Percentiles rank a stretch among this genome's conserved stretches.
Evolutionary conservation across 2,113 vertebrate genomes (phyloP).

Genomic region (Redunca redunca): DNA sequence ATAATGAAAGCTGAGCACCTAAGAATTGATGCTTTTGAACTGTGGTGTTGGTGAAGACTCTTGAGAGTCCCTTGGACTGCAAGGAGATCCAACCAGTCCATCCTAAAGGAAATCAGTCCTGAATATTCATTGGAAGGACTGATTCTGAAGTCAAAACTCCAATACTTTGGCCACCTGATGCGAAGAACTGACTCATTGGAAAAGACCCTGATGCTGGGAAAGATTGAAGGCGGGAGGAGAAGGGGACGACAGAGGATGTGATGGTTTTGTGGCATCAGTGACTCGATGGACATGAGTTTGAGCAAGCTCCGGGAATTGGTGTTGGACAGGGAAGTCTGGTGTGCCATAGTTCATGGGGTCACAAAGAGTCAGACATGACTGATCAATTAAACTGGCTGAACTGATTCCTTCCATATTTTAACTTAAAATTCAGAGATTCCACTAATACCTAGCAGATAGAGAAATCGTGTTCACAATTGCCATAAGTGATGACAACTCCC

Average conservation of each 20-base stretch:
- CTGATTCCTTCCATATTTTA: not conserved
- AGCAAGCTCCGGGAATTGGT: not conserved
- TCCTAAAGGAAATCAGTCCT: not conserved
- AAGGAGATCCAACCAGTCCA: not conserved
- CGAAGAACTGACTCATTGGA: not conserved
- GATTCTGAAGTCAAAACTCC: not conserved
- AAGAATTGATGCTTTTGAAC: not conserved
- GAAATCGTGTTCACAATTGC: not conserved
- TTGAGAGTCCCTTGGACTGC: not conserved
- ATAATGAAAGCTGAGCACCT: not conserved
- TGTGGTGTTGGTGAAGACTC: not conserved
- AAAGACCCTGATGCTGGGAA: not conserved
- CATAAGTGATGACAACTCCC: not conserved
- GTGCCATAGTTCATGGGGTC: not conserved
- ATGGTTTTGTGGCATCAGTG: not conserved
- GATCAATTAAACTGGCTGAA: not conserved
- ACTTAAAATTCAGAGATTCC: not conserved
- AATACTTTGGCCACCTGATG: not conserved
- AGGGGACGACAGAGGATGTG: not conserved
- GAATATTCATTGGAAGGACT: not conserved
- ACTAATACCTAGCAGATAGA: not conserved
- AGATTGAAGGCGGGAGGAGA: not conserved
- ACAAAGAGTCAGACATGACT: not conserved
- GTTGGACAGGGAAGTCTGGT: not conserved
- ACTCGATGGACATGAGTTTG: not conserved